Evolutionary conservation across 2,113 vertebrate species (phyloP).

Genomic region (Dinomys branickii): DNA sequence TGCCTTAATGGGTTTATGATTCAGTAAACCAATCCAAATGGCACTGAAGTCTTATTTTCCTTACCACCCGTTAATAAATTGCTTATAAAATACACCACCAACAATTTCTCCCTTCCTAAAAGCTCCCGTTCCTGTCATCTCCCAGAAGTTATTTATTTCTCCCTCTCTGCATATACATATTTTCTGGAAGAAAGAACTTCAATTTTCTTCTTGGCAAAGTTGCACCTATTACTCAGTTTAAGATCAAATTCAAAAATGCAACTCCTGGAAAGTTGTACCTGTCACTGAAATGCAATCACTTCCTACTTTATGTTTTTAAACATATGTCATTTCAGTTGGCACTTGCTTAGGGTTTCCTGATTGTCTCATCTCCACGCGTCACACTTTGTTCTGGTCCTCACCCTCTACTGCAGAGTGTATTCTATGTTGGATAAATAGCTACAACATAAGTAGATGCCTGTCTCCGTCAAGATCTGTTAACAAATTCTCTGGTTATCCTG

Average conservation of each 20-base stretch:
- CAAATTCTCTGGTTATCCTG: neutral
- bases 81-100: slow-evolving; percentile 22
- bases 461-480: neutral
- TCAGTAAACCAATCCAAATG: slow-evolving; percentile 10
- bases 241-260: slow-evolving; percentile 44
- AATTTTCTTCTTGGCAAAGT: neutral
- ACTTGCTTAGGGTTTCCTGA: neutral
- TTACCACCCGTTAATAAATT: slow-evolving; percentile 22
- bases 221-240: neutral
- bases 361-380: neutral
- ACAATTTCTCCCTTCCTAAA: neutral
- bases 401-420: neutral
- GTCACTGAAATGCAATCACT: neutral
- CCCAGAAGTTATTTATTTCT: neutral
- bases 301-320: neutral
- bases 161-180: neutral
- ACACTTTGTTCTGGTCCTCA: neutral
- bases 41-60: slow-evolving; percentile 27
- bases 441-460: neutral
- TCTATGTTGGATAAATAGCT: neutral
- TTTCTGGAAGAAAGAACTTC: slow-evolving; percentile 37
- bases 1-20: neutral
- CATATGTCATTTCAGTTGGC: neutral
- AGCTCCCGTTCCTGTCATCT: neutral
- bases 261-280: neutral